Evolutionary conservation across 2,888 invertebrate genomes (phyloP).

Genomic region (Panopea generosa): DNA sequence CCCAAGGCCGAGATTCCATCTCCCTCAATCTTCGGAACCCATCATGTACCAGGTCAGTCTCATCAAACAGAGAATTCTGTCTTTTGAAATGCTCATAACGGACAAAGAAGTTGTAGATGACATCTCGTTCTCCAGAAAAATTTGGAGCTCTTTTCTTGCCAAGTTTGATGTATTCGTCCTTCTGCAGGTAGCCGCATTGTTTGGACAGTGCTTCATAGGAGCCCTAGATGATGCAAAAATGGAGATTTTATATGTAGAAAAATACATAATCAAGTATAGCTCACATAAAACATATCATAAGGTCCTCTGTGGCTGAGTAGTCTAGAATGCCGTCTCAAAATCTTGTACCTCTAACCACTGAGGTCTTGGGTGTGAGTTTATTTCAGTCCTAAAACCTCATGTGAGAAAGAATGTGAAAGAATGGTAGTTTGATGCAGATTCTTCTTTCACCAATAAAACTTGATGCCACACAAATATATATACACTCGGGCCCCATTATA

Average conservation of each 20-base stretch:
- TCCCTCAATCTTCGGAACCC: conserved; percentile 58
- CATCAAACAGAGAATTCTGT: conserved; percentile 72
- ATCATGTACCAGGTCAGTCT: conserved; percentile 72
- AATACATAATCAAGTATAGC: too few species aligned
- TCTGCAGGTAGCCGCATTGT: conserved; percentile 57
- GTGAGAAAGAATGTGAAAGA: too few species aligned
- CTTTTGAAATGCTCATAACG: conserved; percentile 68
- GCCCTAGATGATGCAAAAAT: conserved; percentile 49
- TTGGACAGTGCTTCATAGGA: conserved; percentile 74
- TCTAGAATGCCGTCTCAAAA: too few species aligned
- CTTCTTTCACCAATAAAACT: too few species aligned
- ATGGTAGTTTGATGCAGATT: too few species aligned
- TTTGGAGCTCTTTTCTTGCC: conserved; percentile 76
- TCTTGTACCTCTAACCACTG: too few species aligned
- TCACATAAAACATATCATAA: too few species aligned
- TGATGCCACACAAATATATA: too few species aligned
- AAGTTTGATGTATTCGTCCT: conserved; percentile 69
- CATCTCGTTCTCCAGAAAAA: conserved; percentile 70
- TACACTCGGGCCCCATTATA: too few species aligned
- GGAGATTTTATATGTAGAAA: not conserved
- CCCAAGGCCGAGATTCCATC: conserved; percentile 50
- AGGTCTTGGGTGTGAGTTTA: too few species aligned
- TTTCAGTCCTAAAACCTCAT: too few species aligned
- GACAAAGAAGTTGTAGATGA: conserved; percentile 68
- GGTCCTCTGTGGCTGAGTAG: too few species aligned